Percentiles rank a stretch among this genome's conserved stretches.
Evolutionary conservation across 2,888 invertebrate genomes (phyloP).

Genomic region (Trachelus troglodyta): DNA sequence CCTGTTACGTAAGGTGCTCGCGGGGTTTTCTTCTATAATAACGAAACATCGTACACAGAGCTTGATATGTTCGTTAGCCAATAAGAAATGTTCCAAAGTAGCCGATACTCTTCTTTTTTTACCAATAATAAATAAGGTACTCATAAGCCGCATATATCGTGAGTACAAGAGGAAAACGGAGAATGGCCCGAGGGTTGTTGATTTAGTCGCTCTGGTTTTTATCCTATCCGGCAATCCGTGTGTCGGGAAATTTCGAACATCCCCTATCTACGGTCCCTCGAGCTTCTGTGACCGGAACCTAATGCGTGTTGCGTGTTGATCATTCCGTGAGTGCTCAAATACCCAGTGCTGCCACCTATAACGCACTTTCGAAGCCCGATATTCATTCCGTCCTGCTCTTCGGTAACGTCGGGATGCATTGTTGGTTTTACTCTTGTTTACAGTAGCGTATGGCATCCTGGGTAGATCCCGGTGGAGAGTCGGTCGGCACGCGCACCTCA

Average conservation of each 20-base stretch:
- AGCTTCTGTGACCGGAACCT: not conserved
- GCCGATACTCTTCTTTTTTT: not conserved
- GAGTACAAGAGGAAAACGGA: not conserved
- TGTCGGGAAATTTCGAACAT: not conserved
- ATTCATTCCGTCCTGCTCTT: not conserved
- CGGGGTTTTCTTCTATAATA: not conserved
- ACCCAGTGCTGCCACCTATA: not conserved
- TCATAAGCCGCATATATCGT: not conserved
- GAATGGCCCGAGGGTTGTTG: not conserved
- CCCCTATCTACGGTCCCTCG: not conserved
- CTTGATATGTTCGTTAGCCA: not conserved
- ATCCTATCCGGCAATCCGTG: not conserved
- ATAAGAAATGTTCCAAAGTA: not conserved
- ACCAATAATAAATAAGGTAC: not conserved
- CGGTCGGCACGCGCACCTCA: conserved; percentile 43
- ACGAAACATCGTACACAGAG: not conserved
- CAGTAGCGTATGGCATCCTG: conserved; percentile 5
- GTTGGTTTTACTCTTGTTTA: conserved; percentile 47
- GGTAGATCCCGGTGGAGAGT: conserved; percentile 39
- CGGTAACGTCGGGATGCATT: conserved; percentile 29
- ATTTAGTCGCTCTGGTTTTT: not conserved
- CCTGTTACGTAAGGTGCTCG: not conserved
- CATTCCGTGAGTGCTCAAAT: not conserved
- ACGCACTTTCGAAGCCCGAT: not conserved
- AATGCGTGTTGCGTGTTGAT: conserved; percentile 5